Percentiles rank a stretch among this genome's conserved stretches.
phyloP scores from a whole-genome alignment of 37 sponge, comb jelly and placozoan species.

The Geodia barretti region DNA sequence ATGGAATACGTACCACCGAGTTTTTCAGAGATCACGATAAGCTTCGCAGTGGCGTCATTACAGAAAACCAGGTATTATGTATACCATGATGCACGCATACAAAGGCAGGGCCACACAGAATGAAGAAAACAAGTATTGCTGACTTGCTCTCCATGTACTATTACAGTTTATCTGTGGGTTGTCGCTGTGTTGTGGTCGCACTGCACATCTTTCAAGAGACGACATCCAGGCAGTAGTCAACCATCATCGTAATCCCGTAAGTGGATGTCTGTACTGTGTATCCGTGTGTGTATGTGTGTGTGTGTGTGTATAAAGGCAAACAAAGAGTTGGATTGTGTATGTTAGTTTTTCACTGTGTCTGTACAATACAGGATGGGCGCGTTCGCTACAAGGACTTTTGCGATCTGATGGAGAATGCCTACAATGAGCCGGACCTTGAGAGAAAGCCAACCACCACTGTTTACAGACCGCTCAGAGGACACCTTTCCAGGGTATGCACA shows the following conservation, averaged over 20 bases:
- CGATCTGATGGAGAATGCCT: conserved; percentile 90
- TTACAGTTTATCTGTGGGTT: conserved; percentile 79
- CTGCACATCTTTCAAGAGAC: conserved; percentile 67
- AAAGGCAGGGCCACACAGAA: neutral
- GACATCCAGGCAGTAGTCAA: conserved; percentile 68
- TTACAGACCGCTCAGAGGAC: conserved; percentile 76
- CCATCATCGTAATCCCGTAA: conserved; percentile 29
- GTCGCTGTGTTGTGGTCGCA: conserved; percentile 56
- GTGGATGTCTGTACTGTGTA: too few species aligned
- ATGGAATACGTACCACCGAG: conserved; percentile 93
- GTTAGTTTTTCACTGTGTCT: neutral
- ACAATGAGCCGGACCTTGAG: conserved; percentile 87
- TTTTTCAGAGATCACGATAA: conserved; percentile 94
- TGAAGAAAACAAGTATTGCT: neutral
- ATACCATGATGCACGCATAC: neutral
- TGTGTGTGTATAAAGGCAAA: too few species aligned
- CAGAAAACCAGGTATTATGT: conserved; percentile 82
- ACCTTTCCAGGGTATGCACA: conserved; percentile 57
- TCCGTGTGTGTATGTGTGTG: too few species aligned
- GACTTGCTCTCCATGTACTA: neutral
- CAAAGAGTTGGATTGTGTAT: too few species aligned
- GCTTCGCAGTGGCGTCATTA: conserved; percentile 85
- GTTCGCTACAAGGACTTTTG: conserved; percentile 90
- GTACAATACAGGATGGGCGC: conserved; percentile 67
- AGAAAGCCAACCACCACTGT: conserved; percentile 75